phyloP scores from a whole-genome alignment of 2,113 vertebrate genomes.

The Salvelinus alpinus region DNA sequence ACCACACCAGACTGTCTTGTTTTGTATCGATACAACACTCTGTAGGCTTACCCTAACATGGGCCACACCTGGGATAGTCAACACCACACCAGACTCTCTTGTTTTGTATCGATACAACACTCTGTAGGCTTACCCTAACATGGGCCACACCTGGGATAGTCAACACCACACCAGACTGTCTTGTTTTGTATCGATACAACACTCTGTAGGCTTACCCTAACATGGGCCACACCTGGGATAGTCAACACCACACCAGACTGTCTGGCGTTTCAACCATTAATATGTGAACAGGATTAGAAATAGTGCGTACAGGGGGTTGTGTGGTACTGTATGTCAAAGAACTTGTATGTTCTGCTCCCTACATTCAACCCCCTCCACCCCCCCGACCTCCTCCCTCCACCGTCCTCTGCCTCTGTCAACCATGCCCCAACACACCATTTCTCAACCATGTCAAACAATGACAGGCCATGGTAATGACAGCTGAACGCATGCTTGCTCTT shows the following conservation, averaged over 20 bases:
- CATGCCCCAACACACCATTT: conserved; percentile 25
- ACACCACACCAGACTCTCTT: conserved; percentile 10
- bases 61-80: conserved; percentile 8
- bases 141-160: conserved; percentile 7
- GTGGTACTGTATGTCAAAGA: not conserved
- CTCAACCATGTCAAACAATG: conserved; percentile 51
- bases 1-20: conserved; percentile 5
- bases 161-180: conserved; percentile 10
- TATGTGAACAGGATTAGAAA: too few relatives aligned
- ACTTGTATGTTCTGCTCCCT: too few relatives aligned
- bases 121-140: conserved; percentile 20
- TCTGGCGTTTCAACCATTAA: conserved; percentile 14
- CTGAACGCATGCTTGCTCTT: conserved; percentile 38
- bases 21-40: conserved; percentile 28
- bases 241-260: not conserved
- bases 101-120: conserved; percentile 28
- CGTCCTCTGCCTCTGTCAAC: conserved; percentile 31
- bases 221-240: conserved; percentile 15
- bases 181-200: conserved; percentile 27
- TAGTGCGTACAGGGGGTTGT: not conserved
- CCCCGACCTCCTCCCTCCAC: conserved; percentile 7
- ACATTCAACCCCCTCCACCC: too few relatives aligned
- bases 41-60: conserved; percentile 16
- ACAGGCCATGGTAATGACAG: conserved; percentile 56
- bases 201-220: conserved; percentile 20